Evolutionary conservation across 2,888 invertebrate species (phyloP), one percentile per base, ranked within the genome.

Genomic region (Agrochola lota): DNA sequence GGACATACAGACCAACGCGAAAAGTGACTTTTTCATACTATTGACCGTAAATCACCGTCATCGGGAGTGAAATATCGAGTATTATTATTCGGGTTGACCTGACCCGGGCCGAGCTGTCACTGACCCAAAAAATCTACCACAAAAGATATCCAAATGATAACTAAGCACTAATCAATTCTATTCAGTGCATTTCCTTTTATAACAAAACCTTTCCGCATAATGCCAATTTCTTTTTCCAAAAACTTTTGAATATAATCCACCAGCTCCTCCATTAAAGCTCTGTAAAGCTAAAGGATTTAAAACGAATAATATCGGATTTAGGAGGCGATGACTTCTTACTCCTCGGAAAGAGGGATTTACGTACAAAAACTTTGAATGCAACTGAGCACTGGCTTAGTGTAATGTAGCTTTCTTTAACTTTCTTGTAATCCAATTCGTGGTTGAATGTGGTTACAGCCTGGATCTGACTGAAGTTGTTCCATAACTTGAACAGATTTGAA

Each of bases 231-330:
- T 55, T 52, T 66, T 73, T 30, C 11, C 17, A 62, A 71, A 20
- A 26, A 69, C 35, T 57, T 49, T 11, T 1, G 35, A 78, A 55
- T 68, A 63, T 74, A 78, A 79, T 72, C 35, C 60, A 15, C 15
- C 35, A 72, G 26, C 3, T 66, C 15, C n/a, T 17, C 4, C 23
- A 62, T 46, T 15, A 67, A 57, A 74, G 12, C 63, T 43, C 49
- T 57, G 20, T 55, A 69, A 80, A 84, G 40, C 55, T 49, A 43
- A 71, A 57, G 70, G 52, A 69, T 63, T 83, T 83, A 46, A 80
- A 73, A 64, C 55, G 49, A 60, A 80, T 76, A 71, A 80, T 35
- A 60, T 15, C 2, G 55, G 76, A 74, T 80, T 77, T 46, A 15
- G 4, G 9, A 57, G 49, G 52, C 49, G 15, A 71, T 59, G 63